Conservation (phyloP, 2,113 vertebrate genomes). For the Jaculus jaculus region DNA sequence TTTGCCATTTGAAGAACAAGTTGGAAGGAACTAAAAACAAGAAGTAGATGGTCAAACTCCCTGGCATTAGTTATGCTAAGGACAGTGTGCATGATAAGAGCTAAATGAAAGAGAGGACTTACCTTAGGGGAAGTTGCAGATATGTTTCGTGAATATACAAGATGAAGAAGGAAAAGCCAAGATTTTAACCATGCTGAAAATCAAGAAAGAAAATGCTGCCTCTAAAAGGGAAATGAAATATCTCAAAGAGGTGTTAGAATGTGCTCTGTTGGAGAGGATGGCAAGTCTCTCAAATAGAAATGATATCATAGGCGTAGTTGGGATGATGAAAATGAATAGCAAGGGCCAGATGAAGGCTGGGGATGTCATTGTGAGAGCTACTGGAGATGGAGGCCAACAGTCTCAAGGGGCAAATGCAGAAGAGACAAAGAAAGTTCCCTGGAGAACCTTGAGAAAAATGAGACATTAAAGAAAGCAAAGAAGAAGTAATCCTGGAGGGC, state of each 20-base stretch:
- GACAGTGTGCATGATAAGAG: not conserved
- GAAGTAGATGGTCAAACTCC: not conserved
- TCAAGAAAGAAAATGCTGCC: not conserved
- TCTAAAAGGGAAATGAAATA: too few relatives aligned
- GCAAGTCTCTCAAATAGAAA: not conserved
- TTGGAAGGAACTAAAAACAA: not conserved
- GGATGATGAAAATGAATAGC: not conserved
- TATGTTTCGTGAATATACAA: not conserved
- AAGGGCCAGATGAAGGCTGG: not conserved
- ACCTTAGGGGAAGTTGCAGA: not conserved
- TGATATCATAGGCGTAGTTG: too few relatives aligned
- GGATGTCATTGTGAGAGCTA: accelerated
- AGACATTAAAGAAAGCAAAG: not conserved
- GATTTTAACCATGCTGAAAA: not conserved
- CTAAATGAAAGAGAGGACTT: not conserved
- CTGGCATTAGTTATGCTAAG: not conserved
- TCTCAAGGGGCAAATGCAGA: not conserved
- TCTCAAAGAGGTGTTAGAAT: not conserved
- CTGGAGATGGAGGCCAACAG: not conserved
- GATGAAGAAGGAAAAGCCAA: not conserved
- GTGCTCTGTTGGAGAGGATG: not conserved
- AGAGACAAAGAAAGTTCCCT: not conserved
- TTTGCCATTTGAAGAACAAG: not conserved
- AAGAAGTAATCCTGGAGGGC: not conserved
- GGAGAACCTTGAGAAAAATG: not conserved